These are phyloP conservation scores for Heterotis niloticus DNA, from an alignment of 2,113 vertebrate genomes.

Conservation along the genomic window DNA sequence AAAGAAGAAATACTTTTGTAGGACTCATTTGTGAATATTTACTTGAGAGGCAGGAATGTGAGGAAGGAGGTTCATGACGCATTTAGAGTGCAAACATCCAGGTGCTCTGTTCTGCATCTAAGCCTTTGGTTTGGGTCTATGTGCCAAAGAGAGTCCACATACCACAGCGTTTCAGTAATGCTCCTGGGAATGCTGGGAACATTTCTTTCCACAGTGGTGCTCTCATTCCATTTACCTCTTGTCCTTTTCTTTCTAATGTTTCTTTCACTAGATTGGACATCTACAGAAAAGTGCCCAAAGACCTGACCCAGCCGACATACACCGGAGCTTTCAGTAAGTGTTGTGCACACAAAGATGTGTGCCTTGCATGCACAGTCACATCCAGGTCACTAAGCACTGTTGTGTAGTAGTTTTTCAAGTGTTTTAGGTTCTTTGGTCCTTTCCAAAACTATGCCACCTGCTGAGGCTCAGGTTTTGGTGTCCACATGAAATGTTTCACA, in stretches of 20 bases:
- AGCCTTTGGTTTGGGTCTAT: conserved; percentile 43
- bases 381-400: no score
- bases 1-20: background rate
- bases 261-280: conserved; percentile 87
- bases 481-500: background rate
- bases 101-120: conserved; percentile 27
- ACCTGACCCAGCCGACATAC: conserved; percentile 97
- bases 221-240: conserved; percentile 46
- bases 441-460: background rate
- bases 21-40: background rate
- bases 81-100: conserved; percentile 17
- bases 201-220: conserved; percentile 45
- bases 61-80: background rate
- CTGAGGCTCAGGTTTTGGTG: background rate
- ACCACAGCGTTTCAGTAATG: conserved; percentile 58
- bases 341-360: background rate
- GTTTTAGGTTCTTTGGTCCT: background rate
- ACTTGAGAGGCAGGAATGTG: background rate
- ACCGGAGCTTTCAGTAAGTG: conserved; percentile 98
- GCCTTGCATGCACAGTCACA: background rate
- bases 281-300: conserved; percentile 99
- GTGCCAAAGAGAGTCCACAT: conserved; percentile 59
- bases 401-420: no score
- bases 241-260: conserved; percentile 24
- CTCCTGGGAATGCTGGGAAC: conserved; percentile 54